phyloP scores from a whole-genome alignment of 30 jellyfish, hydroid and myxozoan species.

The Sanderia malayensis region DNA sequence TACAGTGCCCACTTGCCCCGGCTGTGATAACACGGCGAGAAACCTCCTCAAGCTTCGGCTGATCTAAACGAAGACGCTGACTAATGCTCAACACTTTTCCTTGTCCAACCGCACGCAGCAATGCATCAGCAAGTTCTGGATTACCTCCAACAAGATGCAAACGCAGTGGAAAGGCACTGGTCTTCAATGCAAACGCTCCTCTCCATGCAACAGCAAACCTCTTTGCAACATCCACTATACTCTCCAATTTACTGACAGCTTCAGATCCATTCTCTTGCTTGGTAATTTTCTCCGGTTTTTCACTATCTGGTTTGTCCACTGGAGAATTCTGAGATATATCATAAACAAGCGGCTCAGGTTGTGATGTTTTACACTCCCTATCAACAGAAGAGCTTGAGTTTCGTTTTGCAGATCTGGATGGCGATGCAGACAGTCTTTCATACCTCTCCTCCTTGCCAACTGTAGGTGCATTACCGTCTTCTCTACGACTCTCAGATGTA shows the following conservation, averaged over 20 bases:
- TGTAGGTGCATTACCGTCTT: constrained; percentile 46
- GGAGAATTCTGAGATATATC: constrained; percentile 40
- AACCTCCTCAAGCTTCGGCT: constrained; percentile 95
- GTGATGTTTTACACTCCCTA: constrained; percentile 29
- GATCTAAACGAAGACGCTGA: constrained; percentile 95
- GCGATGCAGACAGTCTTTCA: constrained; percentile 54
- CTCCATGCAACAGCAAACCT: constrained; percentile 98
- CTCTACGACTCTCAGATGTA: constrained; percentile 60
- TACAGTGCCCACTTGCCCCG: constrained; percentile 98
- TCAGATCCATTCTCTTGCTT: constrained; percentile 66
- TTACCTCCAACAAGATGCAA: constrained; percentile 98
- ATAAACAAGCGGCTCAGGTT: constrained; percentile 13
- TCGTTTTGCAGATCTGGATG: constrained; percentile 43
- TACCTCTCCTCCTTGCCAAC: constrained; percentile 40
- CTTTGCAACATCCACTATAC: constrained; percentile 86
- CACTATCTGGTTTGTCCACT: constrained; percentile 16
- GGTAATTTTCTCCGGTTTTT: constrained; percentile 24
- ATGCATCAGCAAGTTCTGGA: constrained; percentile 93
- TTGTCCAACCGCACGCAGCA: constrained; percentile 86
- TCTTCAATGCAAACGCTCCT: constrained; percentile 95
- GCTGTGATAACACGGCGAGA: constrained; percentile 92
- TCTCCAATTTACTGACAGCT: constrained; percentile 41
- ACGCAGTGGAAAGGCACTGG: constrained; percentile 94
- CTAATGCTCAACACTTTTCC: constrained; percentile 85
- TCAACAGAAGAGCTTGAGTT: constrained; percentile 61